Evolutionary conservation across 30 jellyfish, hydroid and myxozoan species (phyloP).

Genomic region (Morbakka virulenta): DNA sequence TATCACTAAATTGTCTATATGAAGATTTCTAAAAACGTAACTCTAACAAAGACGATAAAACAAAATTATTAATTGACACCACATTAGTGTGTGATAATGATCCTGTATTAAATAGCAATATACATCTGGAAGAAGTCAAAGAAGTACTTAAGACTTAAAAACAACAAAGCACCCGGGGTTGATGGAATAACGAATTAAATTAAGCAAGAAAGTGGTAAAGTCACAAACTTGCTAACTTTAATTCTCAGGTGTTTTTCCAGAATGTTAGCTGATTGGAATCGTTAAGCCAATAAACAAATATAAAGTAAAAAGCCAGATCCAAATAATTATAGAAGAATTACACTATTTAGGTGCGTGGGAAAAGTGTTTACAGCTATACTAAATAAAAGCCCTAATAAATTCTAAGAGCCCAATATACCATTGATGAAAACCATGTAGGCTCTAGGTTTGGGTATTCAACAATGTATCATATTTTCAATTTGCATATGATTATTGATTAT

Average conservation of each 20-base stretch:
- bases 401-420: background rate
- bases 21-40: background rate
- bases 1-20: background rate
- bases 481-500: background rate
- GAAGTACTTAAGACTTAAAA: too few species aligned
- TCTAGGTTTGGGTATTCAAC: background rate
- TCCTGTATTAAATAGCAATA: too few species aligned
- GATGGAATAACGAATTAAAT: conserved; percentile 7
- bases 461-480: conserved; percentile 7
- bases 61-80: conserved; percentile 2
- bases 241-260: conserved; percentile 8
- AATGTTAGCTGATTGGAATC: conserved; percentile 7
- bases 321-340: conserved; percentile 2
- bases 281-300: background rate
- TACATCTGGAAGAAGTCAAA: too few species aligned
- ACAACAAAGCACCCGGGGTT: too few species aligned
- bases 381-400: background rate
- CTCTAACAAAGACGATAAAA: background rate
- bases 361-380: conserved; percentile 9
- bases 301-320: conserved; percentile 5
- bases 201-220: background rate
- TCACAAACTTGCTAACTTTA: background rate
- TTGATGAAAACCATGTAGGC: conserved; percentile 15
- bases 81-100: too few species aligned
- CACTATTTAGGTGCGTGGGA: conserved; percentile 9